Conservation (phyloP, 2,888 invertebrate genomes). For the Diploptera punctata region DNA sequence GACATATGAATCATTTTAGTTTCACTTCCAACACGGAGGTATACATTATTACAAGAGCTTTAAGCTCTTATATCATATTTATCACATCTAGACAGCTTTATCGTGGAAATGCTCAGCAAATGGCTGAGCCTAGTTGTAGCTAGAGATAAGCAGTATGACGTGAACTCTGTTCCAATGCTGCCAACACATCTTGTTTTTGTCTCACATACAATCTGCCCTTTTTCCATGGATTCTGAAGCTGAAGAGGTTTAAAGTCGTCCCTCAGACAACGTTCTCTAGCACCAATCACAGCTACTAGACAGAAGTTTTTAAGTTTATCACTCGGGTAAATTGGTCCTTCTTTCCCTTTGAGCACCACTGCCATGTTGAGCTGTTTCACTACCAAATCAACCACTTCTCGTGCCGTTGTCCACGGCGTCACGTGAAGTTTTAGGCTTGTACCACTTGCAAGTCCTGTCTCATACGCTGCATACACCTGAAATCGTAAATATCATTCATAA, state of each 20-base stretch:
- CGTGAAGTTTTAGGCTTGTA: constrained; percentile 91
- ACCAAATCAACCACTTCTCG: constrained; percentile 95
- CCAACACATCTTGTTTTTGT: constrained; percentile 87
- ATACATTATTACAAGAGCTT: too few relatives aligned
- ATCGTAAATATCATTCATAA: constrained; percentile 47
- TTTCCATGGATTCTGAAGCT: constrained; percentile 95
- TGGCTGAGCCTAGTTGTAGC: constrained; percentile 3
- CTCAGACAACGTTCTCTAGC: constrained; percentile 91
- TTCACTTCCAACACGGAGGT: neutral
- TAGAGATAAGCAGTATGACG: constrained; percentile 72
- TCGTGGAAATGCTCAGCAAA: too few relatives aligned
- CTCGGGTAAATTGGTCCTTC: constrained; percentile 85
- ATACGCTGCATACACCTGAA: constrained; percentile 94
- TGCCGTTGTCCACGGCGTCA: constrained; percentile 91
- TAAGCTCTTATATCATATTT: neutral
- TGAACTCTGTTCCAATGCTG: constrained; percentile 87
- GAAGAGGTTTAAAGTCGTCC: constrained; percentile 93
- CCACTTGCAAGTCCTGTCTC: constrained; percentile 93
- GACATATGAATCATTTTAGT: too few relatives aligned
- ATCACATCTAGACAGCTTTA: neutral
- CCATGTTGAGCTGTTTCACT: constrained; percentile 94
- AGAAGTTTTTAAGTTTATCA: constrained; percentile 86
- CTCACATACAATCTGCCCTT: constrained; percentile 92
- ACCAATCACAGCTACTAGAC: constrained; percentile 94
- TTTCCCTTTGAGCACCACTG: constrained; percentile 84